Evolutionary conservation across 2,888 invertebrate genomes (phyloP), one percentile per base, ranked within the genome.

Genomic region (Limenitis camilla): DNA sequence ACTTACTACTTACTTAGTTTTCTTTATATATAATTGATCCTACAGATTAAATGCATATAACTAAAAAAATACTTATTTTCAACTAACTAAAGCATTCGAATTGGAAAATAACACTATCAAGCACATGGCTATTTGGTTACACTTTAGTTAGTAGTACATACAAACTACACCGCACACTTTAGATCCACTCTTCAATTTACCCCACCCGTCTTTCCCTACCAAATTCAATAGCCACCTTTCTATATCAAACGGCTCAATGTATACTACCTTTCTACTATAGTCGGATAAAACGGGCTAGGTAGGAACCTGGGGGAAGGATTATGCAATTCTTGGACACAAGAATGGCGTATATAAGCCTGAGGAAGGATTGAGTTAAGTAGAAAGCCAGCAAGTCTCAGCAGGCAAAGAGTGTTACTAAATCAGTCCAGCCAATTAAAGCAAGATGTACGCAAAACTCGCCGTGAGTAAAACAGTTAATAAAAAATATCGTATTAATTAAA

Each of bases 381-480:
- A 82, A 81, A 82, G 78, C 73, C 71, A 81, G 66, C 69, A 74
- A 78, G 73, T 58, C 72, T 72, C 72, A 62, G 58, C 72, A 76
- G 68, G 63, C 71, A 68, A 73, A 77, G 76, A 76, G 76, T 75
- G 71, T 67, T 64, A 72, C 62, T 64, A 66, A 70, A 76, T 81
- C 84, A 82, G 79, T 83, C 84, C 85, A 85, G 85, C 85, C 66
- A 72, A 66, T 60, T 66, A 6, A 74, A 72, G 70, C 77, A 85
- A 79, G 72, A 86, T 86, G 86, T 82, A 83, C 86, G 78, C 86
- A 60, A 84, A 84, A 79, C 76, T 86, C 77, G 80, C 86, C 74
- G 86, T 86, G 79, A 86, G 86, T 81, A 53, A 51, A 41, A 43
- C 36, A 40, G n/a, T 35, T 1, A 6, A 50, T 30, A 31, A 35